Conservation (phyloP, 2,113 vertebrate genomes). For the Phycodurus eques region DNA sequence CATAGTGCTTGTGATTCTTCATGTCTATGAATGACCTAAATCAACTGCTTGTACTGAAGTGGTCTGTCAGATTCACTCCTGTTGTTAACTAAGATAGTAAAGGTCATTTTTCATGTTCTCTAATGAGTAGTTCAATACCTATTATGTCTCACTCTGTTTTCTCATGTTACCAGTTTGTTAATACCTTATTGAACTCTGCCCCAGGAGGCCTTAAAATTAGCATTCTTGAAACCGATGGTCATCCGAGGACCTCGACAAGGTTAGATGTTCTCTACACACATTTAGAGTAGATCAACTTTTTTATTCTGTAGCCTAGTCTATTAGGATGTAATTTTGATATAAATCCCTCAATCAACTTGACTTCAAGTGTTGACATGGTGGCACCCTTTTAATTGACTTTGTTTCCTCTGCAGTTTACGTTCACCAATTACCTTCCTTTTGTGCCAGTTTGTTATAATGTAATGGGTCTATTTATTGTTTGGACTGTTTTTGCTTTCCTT, state of each 20-base stretch:
- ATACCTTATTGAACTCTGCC: conserved; percentile 26
- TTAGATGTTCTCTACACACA: neutral
- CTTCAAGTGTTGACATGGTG: no score
- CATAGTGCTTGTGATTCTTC: conserved; percentile 17
- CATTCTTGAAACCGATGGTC: conserved; percentile 50
- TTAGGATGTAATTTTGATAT: no score
- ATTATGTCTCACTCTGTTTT: conserved; percentile 13
- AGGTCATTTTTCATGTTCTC: conserved; percentile 16
- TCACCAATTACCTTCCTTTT: neutral
- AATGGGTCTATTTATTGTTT: neutral
- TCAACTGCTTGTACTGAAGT: neutral
- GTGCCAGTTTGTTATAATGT: neutral
- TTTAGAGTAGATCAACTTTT: no score
- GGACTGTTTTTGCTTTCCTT: neutral
- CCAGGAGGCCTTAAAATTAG: conserved; percentile 31
- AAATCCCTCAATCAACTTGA: no score
- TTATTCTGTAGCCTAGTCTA: neutral
- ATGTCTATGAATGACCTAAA: no score
- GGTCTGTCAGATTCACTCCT: neutral
- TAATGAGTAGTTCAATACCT: conserved; percentile 5
- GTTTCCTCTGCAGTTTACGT: neutral
- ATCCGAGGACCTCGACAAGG: conserved; percentile 40
- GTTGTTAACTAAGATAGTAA: conserved; percentile 13
- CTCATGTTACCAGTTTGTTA: conserved; percentile 37
- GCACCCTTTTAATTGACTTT: neutral